Conservation (phyloP, 1,140 invertebrate species). For the Tetramorium parvispinum region DNA sequence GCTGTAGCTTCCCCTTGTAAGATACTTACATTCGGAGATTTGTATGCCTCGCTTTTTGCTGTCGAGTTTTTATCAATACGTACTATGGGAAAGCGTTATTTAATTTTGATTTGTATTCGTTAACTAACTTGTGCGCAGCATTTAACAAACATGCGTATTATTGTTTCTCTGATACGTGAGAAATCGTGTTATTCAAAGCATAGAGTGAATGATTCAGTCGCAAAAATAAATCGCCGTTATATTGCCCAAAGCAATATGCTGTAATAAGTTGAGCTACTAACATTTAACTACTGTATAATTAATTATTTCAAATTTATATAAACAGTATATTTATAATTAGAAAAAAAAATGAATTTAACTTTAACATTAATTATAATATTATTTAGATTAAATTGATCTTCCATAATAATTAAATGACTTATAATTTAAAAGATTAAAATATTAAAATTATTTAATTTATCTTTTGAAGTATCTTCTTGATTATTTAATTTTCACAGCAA, state of each 20-base stretch:
- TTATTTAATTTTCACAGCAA: not conserved
- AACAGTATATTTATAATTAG: not conserved
- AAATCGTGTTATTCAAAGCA: not conserved
- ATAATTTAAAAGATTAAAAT: not conserved
- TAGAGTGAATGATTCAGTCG: not conserved
- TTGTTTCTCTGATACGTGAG: not conserved
- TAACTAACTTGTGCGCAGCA: not conserved
- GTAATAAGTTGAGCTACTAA: not conserved
- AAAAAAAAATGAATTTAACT: not conserved
- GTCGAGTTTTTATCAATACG: not conserved
- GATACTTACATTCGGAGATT: not conserved
- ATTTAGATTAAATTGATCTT: not conserved
- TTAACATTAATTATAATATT: slow-evolving; percentile 3
- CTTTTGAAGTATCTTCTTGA: not conserved
- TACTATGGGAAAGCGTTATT: not conserved
- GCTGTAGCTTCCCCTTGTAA: too few relatives aligned
- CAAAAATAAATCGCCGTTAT: not conserved
- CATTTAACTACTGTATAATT: not conserved
- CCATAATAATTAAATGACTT: not conserved
- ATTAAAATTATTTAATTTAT: not conserved
- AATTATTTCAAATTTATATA: not conserved
- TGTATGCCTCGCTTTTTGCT: not conserved
- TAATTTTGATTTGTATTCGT: not conserved
- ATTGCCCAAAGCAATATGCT: not conserved
- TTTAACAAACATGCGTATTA: not conserved